Conservation (phyloP, 1,140 invertebrate genomes). For the Aphelinus certus region DNA sequence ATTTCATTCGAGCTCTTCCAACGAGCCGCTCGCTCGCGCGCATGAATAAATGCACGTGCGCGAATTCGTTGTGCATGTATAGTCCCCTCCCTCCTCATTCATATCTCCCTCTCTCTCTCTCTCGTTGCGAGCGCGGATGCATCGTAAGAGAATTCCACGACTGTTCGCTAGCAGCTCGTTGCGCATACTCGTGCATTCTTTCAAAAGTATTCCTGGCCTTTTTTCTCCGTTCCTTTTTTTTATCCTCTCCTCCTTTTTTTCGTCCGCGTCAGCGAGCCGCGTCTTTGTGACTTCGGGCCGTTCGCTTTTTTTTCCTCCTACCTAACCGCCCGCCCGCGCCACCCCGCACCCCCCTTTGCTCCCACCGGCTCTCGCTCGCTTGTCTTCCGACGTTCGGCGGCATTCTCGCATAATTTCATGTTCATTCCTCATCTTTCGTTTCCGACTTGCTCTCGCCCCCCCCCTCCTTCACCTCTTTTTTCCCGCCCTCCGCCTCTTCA, state of each 20-base stretch:
- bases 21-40: background rate
- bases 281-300: too few species aligned
- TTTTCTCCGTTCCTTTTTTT: background rate
- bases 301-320: too few species aligned
- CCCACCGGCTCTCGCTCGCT: too few species aligned
- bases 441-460: background rate
- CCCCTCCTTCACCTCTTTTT: background rate
- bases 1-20: background rate
- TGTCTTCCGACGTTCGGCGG: background rate
- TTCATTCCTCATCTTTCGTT: slow-evolving; percentile 30
- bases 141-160: slow-evolving; percentile 40
- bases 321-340: too few species aligned
- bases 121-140: slow-evolving; percentile 12
- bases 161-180: slow-evolving; percentile 1
- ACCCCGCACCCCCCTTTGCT: too few species aligned
- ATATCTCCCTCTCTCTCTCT: background rate
- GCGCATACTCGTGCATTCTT: slow-evolving; percentile 11
- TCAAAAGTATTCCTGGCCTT: background rate
- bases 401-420: slow-evolving; percentile 20
- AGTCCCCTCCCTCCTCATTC: background rate
- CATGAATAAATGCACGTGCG: background rate
- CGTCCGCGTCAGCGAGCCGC: too few species aligned
- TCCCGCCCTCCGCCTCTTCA: background rate
- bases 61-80: background rate
- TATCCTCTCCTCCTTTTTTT: background rate